phyloP scores from a whole-genome alignment of 30 jellyfish, hydroid and myxozoan genomes.

The Aurelia aurita region DNA sequence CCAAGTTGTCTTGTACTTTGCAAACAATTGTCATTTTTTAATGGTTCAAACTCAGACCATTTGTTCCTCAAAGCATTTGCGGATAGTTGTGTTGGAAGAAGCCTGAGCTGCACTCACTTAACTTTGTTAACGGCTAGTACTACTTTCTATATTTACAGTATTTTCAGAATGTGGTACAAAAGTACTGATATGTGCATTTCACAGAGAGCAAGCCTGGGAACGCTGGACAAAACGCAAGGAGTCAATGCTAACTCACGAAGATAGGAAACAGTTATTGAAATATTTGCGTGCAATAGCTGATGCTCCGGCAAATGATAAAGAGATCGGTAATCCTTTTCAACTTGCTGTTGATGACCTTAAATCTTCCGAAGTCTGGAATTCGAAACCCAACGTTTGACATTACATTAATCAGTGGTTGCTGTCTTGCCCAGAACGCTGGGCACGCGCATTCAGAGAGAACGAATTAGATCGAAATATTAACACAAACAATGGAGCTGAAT shows the following conservation, averaged over 20 bases:
- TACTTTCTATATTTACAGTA: too few relatives aligned
- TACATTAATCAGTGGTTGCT: constrained; percentile 4
- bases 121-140: too few relatives aligned
- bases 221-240: too few relatives aligned
- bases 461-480: not conserved
- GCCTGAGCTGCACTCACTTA: too few relatives aligned
- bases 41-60: too few relatives aligned
- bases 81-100: too few relatives aligned
- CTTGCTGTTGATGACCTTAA: not conserved
- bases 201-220: too few relatives aligned
- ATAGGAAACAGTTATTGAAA: not conserved
- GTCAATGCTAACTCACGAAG: not conserved
- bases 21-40: too few relatives aligned
- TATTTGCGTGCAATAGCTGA: not conserved
- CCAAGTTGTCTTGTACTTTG: too few relatives aligned
- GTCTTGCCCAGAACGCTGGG: constrained; percentile 19
- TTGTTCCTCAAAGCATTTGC: too few relatives aligned
- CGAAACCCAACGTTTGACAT: not conserved
- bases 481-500: constrained; percentile 16
- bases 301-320: not conserved
- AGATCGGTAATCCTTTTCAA: not conserved
- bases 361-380: not conserved
- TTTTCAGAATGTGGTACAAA: too few relatives aligned
- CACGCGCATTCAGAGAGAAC: constrained; percentile 16
- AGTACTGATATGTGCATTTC: too few relatives aligned